These are phyloP conservation scores for Monarcha castaneiventris DNA, from an alignment of 2,113 vertebrate genomes.

Conservation along the genomic window DNA sequence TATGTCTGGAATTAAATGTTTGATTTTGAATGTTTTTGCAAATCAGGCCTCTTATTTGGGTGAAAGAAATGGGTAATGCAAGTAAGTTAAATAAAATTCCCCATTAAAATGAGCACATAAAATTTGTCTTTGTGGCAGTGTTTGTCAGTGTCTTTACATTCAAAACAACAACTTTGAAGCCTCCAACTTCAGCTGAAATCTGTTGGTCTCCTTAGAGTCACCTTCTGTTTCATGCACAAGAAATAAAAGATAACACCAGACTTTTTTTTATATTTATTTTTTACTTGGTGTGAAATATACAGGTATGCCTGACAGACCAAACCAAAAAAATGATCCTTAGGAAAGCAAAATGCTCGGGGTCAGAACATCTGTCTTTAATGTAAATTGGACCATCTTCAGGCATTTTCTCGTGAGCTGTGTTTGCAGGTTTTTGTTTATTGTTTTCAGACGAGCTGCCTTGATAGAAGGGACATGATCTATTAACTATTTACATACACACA, in stretches of 20 bases:
- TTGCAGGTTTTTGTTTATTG: background rate
- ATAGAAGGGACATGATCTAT: background rate
- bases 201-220: background rate
- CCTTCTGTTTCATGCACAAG: background rate
- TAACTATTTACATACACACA: conserved; percentile 7
- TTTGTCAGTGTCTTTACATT: background rate
- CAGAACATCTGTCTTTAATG: conserved; percentile 4
- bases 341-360: background rate
- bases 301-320: background rate
- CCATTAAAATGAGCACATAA: background rate
- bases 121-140: background rate
- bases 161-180: background rate
- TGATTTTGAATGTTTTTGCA: background rate
- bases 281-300: background rate
- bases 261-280: background rate
- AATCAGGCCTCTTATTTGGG: background rate
- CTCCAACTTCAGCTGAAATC: background rate
- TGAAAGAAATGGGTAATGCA: background rate
- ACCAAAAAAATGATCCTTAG: background rate
- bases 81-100: background rate
- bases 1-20: background rate
- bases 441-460: conserved; percentile 13
- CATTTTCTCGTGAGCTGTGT: background rate
- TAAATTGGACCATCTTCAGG: background rate
- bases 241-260: background rate